Base-by-base conservation (phyloP, 2,113 vertebrate species). In the Atractosteus spatula region DNA sequence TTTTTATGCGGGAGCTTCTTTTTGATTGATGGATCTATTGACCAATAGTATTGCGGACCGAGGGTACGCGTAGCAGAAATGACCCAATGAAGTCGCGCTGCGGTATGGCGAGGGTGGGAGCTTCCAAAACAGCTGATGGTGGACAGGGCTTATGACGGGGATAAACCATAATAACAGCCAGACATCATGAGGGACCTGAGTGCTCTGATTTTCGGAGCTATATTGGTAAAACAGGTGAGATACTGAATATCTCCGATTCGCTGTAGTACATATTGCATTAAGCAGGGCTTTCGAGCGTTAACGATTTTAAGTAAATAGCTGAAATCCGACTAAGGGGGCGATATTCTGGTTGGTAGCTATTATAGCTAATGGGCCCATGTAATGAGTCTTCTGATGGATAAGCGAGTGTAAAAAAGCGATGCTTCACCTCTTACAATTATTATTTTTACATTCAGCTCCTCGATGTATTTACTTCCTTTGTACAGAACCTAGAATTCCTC, bases 211-310 rank as follows among this genome's bases (percentile, higher is more conserved):
- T 91, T 85, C 83, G 80, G 81, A 64, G 82, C 72, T 73, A 70
- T 92, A 69, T 70, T 91, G 69, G 63, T 89, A 56, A 84, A 88
- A 3, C 81, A 90, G 91, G 91, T 91, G 75, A 85, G 85, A 76
- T 8, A 13, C 3, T 47, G 42, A 3, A 62, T 68, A 13, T 59
- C 4, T 63, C 5, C 55, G 29, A 62, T 14, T 13, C 51, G 12
- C 13, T 29, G 17, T 29, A 29, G 17, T 29, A 29, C 17, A 29
- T 29, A 29, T 29, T 29, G 17, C 17, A 29, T 29, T 29, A 29
- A 29, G 17, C 17, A 29, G 17, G 17, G 17, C 17, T 29, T 29
- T 29, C 17, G 17, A 29, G 17, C 17, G 17, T 29, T 29, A 29
- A 29, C 17, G 17, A 29, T 29, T 29, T 29, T 29, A 29, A 29